Evolutionary conservation across 2,888 invertebrate species (phyloP).

Genomic region (Macrosoma leucophasiata): DNA sequence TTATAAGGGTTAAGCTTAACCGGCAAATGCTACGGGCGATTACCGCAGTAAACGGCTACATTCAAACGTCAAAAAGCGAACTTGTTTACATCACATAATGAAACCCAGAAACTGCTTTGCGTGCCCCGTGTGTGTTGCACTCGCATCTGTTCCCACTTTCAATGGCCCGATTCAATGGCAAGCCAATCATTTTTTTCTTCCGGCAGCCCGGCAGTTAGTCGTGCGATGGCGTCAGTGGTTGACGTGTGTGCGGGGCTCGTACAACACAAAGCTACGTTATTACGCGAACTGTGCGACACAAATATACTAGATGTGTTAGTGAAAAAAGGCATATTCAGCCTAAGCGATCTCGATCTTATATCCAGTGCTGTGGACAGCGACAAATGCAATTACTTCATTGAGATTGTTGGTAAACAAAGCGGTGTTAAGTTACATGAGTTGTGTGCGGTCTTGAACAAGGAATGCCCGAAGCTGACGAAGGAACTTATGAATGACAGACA

Average conservation of each 20-base stretch:
- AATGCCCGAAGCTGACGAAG: constrained; percentile 78
- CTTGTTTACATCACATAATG: too few relatives aligned
- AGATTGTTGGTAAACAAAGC: constrained; percentile 78
- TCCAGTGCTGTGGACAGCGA: constrained; percentile 62
- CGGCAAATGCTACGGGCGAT: too few relatives aligned
- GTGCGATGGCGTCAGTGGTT: constrained; percentile 69
- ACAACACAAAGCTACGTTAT: constrained; percentile 77
- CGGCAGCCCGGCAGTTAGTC: constrained; percentile 36
- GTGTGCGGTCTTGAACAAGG: constrained; percentile 76
- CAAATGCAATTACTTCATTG: constrained; percentile 77
- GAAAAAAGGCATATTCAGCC: constrained; percentile 78
- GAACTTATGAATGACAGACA: constrained; percentile 77
- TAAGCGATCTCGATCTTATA: constrained; percentile 76
- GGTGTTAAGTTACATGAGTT: constrained; percentile 77
- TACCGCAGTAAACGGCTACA: too few relatives aligned
- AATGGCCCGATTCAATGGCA: constrained; percentile 33
- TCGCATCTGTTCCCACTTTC: constrained; percentile 37
- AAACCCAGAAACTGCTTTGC: too few relatives aligned
- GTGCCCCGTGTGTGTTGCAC: too few relatives aligned
- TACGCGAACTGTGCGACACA: constrained; percentile 77
- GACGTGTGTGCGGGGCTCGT: constrained; percentile 77
- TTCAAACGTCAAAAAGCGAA: too few relatives aligned
- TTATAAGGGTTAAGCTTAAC: too few relatives aligned
- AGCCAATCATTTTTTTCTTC: constrained; percentile 25
- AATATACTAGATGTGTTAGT: constrained; percentile 78